Evolutionary conservation across 2,888 invertebrate species (phyloP).

Genomic region (Isoperla grammatica): DNA sequence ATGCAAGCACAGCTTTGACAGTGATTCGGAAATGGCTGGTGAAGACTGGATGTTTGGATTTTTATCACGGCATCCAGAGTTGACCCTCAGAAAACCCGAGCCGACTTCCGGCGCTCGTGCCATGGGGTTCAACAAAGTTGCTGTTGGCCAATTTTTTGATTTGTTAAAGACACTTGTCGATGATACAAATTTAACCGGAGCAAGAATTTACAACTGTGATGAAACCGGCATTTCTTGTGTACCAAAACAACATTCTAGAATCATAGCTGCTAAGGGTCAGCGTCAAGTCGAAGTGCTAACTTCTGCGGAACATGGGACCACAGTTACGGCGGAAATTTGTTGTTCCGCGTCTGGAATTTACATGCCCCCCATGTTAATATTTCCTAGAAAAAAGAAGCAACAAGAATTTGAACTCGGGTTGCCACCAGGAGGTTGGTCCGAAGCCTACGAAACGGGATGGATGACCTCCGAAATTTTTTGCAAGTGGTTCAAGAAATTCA

Average conservation of each 20-base stretch:
- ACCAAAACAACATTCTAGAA: slow-evolving; percentile 33
- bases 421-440: slow-evolving; percentile 35
- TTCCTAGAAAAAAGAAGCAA: slow-evolving; percentile 37
- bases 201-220: slow-evolving; percentile 29
- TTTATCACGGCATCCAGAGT: slow-evolving; percentile 2
- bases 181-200: not conserved
- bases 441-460: slow-evolving; percentile 34
- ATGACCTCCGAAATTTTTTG: not conserved
- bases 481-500: no score
- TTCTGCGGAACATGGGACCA: slow-evolving; percentile 10
- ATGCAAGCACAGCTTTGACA: not conserved
- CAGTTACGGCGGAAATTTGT: slow-evolving; percentile 5
- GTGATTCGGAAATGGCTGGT: slow-evolving; percentile 6
- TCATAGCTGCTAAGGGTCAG: slow-evolving; percentile 19
- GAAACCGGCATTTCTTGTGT: slow-evolving; percentile 40
- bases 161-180: not conserved
- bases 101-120: not conserved
- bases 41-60: slow-evolving; percentile 5
- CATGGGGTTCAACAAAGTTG: not conserved
- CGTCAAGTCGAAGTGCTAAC: slow-evolving; percentile 6
- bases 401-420: slow-evolving; percentile 36
- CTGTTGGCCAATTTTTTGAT: slow-evolving; percentile 6
- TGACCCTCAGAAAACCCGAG: slow-evolving; percentile 1
- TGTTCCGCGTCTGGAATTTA: slow-evolving; percentile 8
- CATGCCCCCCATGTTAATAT: slow-evolving; percentile 19